Evolutionary conservation across 2,888 invertebrate species (phyloP).

Genomic region (Aspidiotus destructor): DNA sequence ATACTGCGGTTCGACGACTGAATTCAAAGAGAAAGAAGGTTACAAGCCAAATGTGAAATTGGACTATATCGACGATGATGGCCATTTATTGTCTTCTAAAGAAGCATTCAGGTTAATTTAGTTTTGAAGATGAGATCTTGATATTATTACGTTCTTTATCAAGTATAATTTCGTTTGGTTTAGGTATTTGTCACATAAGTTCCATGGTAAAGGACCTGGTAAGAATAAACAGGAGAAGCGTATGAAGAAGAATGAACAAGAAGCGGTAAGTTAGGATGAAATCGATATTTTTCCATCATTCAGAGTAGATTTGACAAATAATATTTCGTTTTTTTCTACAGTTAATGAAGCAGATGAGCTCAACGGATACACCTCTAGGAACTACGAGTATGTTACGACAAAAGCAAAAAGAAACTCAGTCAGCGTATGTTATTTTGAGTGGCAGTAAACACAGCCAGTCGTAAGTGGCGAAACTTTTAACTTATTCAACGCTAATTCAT

Average conservation of each 20-base stretch:
- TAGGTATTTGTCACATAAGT: constrained; percentile 89
- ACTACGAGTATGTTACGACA: constrained; percentile 89
- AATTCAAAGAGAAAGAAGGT: constrained; percentile 81
- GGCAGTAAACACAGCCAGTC: constrained; percentile 55
- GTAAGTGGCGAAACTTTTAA: constrained; percentile 29
- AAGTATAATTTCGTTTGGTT: background rate
- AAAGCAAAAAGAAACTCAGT: constrained; percentile 89
- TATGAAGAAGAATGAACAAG: constrained; percentile 86
- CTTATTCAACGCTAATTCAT: too few relatives aligned
- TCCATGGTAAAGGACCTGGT: constrained; percentile 98
- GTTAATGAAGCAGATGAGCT: constrained; percentile 95
- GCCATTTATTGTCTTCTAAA: constrained; percentile 81
- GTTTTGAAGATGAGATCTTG: background rate
- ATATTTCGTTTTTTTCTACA: constrained; percentile 41
- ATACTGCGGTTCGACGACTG: constrained; percentile 73
- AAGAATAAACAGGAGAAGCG: constrained; percentile 96
- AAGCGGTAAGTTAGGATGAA: constrained; percentile 55
- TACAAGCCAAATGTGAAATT: constrained; percentile 91
- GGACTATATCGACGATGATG: constrained; percentile 95
- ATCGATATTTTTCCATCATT: background rate
- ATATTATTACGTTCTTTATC: background rate
- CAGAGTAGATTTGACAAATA: background rate
- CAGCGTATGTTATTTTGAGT: constrained; percentile 84
- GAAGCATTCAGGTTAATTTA: constrained; percentile 67
- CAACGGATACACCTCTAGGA: constrained; percentile 92